phyloP scores from a whole-genome alignment of 92 coral and sea anemone genomes.

The Epizoanthus scotinus region DNA sequence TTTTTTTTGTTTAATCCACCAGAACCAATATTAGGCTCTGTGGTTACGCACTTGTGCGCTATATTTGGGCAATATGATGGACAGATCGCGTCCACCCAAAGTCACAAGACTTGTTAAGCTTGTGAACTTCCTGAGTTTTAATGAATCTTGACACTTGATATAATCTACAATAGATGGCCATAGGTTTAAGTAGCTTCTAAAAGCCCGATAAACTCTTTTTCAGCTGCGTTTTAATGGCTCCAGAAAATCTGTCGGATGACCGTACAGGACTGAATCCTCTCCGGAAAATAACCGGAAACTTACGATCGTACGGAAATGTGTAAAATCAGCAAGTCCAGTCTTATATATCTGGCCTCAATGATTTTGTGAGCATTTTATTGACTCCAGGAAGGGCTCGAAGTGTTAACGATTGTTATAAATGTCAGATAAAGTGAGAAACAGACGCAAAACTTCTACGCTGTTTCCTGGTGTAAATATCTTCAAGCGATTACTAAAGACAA shows the following conservation, averaged over 20 bases:
- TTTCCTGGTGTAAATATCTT: conserved; percentile 22
- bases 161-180: conserved; percentile 27
- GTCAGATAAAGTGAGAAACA: conserved; percentile 5
- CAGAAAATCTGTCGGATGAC: background rate
- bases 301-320: conserved; percentile 7
- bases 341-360: background rate
- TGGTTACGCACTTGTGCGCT: background rate
- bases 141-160: conserved; percentile 19
- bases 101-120: conserved; percentile 40
- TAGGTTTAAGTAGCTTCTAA: conserved; percentile 32
- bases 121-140: conserved; percentile 17
- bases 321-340: background rate
- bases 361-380: background rate
- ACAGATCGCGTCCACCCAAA: conserved; percentile 10
- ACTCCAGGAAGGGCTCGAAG: conserved; percentile 8
- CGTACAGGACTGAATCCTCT: background rate
- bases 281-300: conserved; percentile 11
- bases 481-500: conserved; percentile 1
- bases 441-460: background rate
- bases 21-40: conserved; percentile 11
- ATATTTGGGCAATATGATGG: conserved; percentile 35
- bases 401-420: conserved; percentile 13
- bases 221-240: conserved; percentile 16
- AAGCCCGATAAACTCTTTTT: conserved; percentile 21
- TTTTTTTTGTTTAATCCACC: background rate